These are phyloP conservation scores for Phoxinus dragarum DNA, from an alignment of 2,797 vertebrate species.

Conservation along the genomic window DNA sequence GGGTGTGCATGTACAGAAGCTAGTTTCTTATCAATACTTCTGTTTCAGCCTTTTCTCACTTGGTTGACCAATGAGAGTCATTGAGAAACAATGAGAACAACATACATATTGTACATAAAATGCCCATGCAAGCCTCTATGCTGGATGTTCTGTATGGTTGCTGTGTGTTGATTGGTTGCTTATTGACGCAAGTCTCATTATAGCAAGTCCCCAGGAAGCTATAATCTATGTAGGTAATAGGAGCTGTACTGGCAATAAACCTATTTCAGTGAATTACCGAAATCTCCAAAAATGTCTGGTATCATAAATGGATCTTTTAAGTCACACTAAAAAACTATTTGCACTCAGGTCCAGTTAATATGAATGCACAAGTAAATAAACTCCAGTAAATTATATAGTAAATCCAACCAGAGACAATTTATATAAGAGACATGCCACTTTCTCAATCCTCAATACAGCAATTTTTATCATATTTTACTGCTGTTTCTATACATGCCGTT, in stretches of 20 bases:
- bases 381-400: background rate
- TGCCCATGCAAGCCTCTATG: background rate
- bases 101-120: background rate
- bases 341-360: background rate
- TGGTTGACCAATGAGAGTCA: slow-evolving; percentile 5
- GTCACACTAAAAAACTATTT: background rate
- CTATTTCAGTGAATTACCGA: background rate
- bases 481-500: too few relatives aligned
- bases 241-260: background rate
- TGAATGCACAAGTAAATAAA: background rate
- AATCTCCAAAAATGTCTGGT: background rate
- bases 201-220: background rate
- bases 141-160: background rate
- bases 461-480: too few relatives aligned
- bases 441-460: too few relatives aligned
- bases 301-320: slow-evolving; percentile 4
- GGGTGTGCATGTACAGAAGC: slow-evolving; percentile 19
- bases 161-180: background rate
- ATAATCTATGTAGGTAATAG: background rate
- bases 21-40: background rate
- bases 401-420: background rate
- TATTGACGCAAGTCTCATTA: background rate
- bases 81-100: background rate
- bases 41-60: background rate
- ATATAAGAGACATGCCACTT: too few relatives aligned